phyloP scores from a whole-genome alignment of 2,797 vertebrate species.

The Halcyon leucocephala region DNA sequence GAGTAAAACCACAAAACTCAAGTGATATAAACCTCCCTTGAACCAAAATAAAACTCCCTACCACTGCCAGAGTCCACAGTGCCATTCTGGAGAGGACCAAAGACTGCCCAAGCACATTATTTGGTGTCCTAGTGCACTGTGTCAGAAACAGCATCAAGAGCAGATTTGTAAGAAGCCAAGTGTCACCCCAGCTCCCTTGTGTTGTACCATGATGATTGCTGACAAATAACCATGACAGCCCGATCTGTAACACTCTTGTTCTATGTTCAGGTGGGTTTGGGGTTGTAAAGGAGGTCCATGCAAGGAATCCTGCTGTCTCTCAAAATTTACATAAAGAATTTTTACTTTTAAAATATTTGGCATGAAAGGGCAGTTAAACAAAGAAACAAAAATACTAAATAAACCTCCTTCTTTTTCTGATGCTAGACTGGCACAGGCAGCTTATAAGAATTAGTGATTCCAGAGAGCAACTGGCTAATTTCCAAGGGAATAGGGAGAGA shows the following conservation, averaged over 20 bases:
- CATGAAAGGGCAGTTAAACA: not conserved
- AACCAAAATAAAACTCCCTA: not conserved
- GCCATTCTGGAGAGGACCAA: not conserved
- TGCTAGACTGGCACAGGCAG: not conserved
- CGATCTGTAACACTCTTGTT: not conserved
- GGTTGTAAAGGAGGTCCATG: not conserved
- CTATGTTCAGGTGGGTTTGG: rapidly evolving
- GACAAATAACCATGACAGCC: rapidly evolving
- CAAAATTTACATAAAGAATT: not conserved
- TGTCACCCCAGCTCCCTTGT: not conserved
- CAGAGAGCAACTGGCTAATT: slow-evolving; percentile 45
- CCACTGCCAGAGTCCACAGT: not conserved
- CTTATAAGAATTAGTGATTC: slow-evolving; percentile 40
- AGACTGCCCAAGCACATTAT: not conserved
- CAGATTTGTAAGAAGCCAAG: not conserved
- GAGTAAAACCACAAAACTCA: not conserved
- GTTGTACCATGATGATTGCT: not conserved
- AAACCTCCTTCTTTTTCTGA: not conserved
- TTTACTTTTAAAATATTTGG: not conserved
- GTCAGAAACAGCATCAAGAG: not conserved
- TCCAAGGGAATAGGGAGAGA: slow-evolving; percentile 33
- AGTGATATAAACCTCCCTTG: not conserved
- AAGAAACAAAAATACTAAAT: slow-evolving; percentile 6
- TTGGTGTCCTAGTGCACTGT: not conserved
- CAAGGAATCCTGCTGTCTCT: not conserved